Evolutionary conservation across 2,888 invertebrate genomes (phyloP).

Genomic region (Encarsia formosa): DNA sequence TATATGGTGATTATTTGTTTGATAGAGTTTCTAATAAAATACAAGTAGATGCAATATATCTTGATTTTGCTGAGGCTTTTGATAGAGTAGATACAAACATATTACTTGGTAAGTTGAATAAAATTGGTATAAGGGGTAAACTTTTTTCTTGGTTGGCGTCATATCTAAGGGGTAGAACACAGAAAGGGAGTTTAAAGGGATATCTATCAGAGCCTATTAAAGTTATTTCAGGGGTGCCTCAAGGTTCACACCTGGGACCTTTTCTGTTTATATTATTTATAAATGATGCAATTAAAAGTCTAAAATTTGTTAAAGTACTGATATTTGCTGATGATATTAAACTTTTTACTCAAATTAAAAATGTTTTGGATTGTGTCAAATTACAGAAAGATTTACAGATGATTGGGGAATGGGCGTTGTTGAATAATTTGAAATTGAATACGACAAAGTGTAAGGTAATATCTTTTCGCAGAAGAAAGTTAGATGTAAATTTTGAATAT

Average conservation of each 20-base stretch:
- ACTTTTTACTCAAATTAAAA: background rate
- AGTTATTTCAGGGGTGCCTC: background rate
- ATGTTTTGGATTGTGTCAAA: background rate
- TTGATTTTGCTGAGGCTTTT: background rate
- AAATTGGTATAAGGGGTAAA: background rate
- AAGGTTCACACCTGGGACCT: constrained; percentile 1
- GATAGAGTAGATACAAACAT: too few species aligned
- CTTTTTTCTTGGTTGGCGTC: background rate
- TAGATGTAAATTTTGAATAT: too few species aligned
- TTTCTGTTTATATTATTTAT: background rate
- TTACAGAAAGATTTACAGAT: background rate
- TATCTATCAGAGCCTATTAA: too few species aligned
- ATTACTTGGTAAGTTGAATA: background rate
- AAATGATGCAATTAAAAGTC: background rate
- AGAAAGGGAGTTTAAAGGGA: background rate
- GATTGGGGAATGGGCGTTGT: background rate
- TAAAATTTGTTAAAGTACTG: background rate
- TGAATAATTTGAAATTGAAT: too few species aligned
- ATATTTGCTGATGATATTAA: background rate
- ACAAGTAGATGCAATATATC: background rate
- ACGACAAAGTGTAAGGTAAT: too few species aligned
- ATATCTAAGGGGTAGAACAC: background rate
- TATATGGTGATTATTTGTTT: background rate
- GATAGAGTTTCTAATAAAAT: background rate
- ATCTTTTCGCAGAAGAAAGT: too few species aligned